Percentiles rank a stretch among this genome's conserved stretches.
Evolutionary conservation across 2,888 invertebrate species (phyloP).

Genomic region (Venusia cambrica): DNA sequence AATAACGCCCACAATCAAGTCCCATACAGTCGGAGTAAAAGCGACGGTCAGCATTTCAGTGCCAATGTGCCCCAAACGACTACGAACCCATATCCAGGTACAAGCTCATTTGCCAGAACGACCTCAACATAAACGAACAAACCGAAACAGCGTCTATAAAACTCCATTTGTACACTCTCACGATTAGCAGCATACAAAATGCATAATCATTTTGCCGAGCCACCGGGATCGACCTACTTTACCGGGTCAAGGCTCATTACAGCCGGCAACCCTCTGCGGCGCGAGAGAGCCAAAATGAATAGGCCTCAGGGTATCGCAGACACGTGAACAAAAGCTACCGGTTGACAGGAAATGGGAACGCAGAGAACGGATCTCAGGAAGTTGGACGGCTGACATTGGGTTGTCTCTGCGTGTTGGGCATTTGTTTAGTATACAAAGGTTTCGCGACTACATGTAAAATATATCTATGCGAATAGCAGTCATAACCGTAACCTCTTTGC

Average conservation of each 20-base stretch:
- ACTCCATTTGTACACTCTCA: constrained; percentile 30
- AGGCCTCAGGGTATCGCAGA: constrained; percentile 29
- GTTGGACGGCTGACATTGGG: constrained; percentile 37
- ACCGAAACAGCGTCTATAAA: constrained; percentile 18
- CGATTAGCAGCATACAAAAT: constrained; percentile 46
- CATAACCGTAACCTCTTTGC: constrained; percentile 3
- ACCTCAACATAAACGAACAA: constrained; percentile 17
- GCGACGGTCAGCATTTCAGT: constrained; percentile 2
- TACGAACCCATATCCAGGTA: constrained; percentile 13
- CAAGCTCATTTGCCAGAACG: constrained; percentile 14
- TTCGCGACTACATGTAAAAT: constrained; percentile 24
- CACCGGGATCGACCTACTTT: constrained; percentile 45
- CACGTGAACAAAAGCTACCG: constrained; percentile 36
- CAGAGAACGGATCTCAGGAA: constrained; percentile 34
- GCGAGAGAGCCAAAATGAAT: constrained; percentile 30
- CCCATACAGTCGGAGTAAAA: too few species aligned
- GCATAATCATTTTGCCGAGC: constrained; percentile 44
- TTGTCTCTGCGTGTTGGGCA: constrained; percentile 31
- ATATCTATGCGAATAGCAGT: constrained; percentile 15
- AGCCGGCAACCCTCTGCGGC: constrained; percentile 33
- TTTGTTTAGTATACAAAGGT: constrained; percentile 31
- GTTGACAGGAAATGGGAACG: constrained; percentile 32
- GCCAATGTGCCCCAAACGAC: constrained; percentile 12
- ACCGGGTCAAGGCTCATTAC: constrained; percentile 45
- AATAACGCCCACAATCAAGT: too few species aligned